Base-by-base conservation (phyloP, 1,140 invertebrate genomes). In the Ips typographus region DNA sequence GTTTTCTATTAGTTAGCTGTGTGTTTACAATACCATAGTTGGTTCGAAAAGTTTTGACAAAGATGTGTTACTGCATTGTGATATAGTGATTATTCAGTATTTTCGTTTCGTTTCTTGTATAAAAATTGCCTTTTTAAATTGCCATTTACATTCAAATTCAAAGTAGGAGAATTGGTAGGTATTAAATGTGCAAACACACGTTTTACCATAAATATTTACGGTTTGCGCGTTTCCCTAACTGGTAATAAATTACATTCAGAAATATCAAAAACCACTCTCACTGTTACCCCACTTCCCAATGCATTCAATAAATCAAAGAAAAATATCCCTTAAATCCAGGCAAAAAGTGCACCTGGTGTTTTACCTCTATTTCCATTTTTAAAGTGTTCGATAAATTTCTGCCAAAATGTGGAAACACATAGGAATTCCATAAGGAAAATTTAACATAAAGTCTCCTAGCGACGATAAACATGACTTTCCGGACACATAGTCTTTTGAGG, bases 301-400 rank as follows among this genome's bases (percentile, higher is more conserved):
- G 55, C 64, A 58, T 66, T 22, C n/a, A 39, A 66, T 66, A 66
- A 66, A 66, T 66, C 64, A 57, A 49, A 22, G 53, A 8, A 49
- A 58, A 66, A 66, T 66, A 66, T 66, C 64, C 55, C 42, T 57
- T 66, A 66, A 58, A 66, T 66, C 64, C 64, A 22, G 53, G 55
- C 55, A 66, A 66, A 66, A 66, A 66, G 41, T 66, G 55, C 64
- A 66, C 64, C 64, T 66, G 64, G 64, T 66, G 64, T 66, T 66
- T 66, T 52, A 57, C 64, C 58, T 66, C 61, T 63, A 66, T 57
- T 47, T 66, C 64, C 64, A 58, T 58, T 49, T n/a, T 66, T 66
- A 43, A 66, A 66, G 43, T 43, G 47, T 66, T 66, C 64, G 64
- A 66, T 66, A 66, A 66, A 66, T 66, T 65, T 65, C 51, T 40